Conservation (phyloP, 1,140 invertebrate species). For the Pachyrhynchus sulphureomaculatus region DNA sequence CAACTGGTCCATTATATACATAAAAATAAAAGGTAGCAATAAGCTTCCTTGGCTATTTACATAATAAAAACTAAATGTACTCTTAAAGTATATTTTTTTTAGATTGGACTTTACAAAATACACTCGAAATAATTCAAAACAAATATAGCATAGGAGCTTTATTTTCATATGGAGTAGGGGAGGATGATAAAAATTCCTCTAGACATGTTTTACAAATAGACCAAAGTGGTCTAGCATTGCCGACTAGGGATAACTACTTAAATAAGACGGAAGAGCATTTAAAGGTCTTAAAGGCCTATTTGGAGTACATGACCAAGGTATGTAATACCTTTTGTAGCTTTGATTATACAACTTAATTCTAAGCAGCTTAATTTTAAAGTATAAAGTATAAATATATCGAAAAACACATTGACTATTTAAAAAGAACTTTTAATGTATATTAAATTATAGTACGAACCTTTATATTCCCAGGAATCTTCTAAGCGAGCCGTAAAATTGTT, state of each 20-base stretch:
- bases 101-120: slow-evolving; percentile 76
- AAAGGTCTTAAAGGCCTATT: slow-evolving; percentile 82
- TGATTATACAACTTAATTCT: too few species aligned
- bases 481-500: too few species aligned
- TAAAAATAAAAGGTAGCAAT: too few species aligned
- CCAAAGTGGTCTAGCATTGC: slow-evolving; percentile 86
- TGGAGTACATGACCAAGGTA: slow-evolving; percentile 90
- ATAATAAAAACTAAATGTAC: too few species aligned
- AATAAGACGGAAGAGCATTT: slow-evolving; percentile 79
- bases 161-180: slow-evolving; percentile 88
- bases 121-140: slow-evolving; percentile 81
- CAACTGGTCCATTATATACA: too few species aligned
- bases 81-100: slow-evolving; percentile 14
- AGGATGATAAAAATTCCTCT: slow-evolving; percentile 90
- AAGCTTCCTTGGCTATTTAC: too few species aligned
- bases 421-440: too few species aligned
- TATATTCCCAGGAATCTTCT: too few species aligned
- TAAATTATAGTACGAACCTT: too few species aligned
- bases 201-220: slow-evolving; percentile 89
- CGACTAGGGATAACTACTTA: slow-evolving; percentile 88
- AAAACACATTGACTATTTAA: too few species aligned
- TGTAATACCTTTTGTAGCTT: not conserved
- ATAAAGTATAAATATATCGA: too few species aligned
- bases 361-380: too few species aligned
- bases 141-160: slow-evolving; percentile 84